phyloP scores from a whole-genome alignment of 2,113 vertebrate genomes.

The Pseudonaja textilis region DNA sequence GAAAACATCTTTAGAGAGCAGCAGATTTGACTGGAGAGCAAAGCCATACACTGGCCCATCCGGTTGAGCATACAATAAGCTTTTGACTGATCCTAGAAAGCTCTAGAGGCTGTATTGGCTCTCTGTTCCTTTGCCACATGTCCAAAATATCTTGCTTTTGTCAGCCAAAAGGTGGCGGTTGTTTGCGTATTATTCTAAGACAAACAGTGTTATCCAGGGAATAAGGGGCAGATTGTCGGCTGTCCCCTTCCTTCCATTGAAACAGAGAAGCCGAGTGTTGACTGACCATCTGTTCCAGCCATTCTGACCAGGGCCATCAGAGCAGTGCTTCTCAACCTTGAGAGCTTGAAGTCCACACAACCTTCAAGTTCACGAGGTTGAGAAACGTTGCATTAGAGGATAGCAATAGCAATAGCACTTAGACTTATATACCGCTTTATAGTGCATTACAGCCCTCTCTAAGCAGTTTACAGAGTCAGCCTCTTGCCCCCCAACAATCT shows the following conservation, averaged over 20 bases:
- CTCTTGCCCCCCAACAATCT: too few relatives aligned
- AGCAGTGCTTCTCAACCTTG: not conserved
- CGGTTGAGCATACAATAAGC: slow-evolving; percentile 43
- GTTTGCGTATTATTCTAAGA: not conserved
- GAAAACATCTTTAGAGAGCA: slow-evolving; percentile 42
- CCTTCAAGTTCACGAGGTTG: not conserved
- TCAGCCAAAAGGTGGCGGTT: slow-evolving; percentile 9
- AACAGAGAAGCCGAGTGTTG: not conserved
- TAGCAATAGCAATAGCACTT: too few relatives aligned
- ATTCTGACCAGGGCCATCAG: not conserved
- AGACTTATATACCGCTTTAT: too few relatives aligned
- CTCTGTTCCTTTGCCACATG: slow-evolving; percentile 40
- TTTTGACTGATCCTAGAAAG: slow-evolving; percentile 44
- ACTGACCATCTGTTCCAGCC: not conserved
- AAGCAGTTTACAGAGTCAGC: too few relatives aligned
- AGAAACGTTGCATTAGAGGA: not conserved
- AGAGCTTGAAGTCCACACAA: not conserved
- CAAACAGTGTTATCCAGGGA: not conserved
- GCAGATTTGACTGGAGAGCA: slow-evolving; percentile 54
- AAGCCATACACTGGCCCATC: slow-evolving; percentile 47
- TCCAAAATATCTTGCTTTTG: slow-evolving; percentile 51
- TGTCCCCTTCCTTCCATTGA: too few relatives aligned
- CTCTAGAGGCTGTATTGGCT: not conserved
- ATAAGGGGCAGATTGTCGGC: not conserved
- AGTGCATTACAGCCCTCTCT: too few relatives aligned